phyloP scores from a whole-genome alignment of 2,888 invertebrate species.

The Heterodera filipjevi region DNA sequence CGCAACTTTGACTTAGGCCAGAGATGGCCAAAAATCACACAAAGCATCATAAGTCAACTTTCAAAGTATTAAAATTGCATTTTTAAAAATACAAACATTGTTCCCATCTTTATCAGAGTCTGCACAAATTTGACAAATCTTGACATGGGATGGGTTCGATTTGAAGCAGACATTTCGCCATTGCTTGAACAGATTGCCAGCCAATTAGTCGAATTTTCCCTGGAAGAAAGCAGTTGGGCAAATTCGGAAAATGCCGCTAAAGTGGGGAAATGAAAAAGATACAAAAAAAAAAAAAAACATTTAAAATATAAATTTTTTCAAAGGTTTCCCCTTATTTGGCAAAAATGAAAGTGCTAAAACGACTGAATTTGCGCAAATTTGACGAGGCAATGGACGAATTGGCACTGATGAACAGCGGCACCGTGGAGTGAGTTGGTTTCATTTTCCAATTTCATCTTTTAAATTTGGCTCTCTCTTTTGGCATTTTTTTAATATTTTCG shows the following conservation, averaged over 20 bases:
- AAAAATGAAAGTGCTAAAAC: constrained; percentile 22
- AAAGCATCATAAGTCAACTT: constrained; percentile 49
- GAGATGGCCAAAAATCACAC: constrained; percentile 52
- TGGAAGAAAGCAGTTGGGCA: constrained; percentile 49
- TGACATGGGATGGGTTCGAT: constrained; percentile 41
- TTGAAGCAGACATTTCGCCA: constrained; percentile 37
- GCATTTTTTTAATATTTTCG: no score
- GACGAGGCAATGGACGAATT: constrained; percentile 17
- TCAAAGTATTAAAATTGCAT: constrained; percentile 37
- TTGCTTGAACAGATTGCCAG: constrained; percentile 34
- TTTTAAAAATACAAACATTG: background rate
- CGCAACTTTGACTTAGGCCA: constrained; percentile 49
- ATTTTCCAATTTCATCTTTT: background rate
- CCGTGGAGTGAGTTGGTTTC: constrained; percentile 24
- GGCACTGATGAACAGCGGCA: constrained; percentile 14
- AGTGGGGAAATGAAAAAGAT: background rate
- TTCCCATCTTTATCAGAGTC: constrained; percentile 26
- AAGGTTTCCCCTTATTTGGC: constrained; percentile 12
- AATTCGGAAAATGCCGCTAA: constrained; percentile 29
- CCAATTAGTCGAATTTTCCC: constrained; percentile 37
- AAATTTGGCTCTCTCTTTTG: background rate
- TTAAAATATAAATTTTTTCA: no score
- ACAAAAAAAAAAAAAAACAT: background rate
- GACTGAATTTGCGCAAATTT: constrained; percentile 31
- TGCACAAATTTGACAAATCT: constrained; percentile 39